Percentiles rank a stretch among this genome's conserved stretches.
Conservation (phyloP, 2,113 vertebrate species). For the Entelurus aequoreus region DNA sequence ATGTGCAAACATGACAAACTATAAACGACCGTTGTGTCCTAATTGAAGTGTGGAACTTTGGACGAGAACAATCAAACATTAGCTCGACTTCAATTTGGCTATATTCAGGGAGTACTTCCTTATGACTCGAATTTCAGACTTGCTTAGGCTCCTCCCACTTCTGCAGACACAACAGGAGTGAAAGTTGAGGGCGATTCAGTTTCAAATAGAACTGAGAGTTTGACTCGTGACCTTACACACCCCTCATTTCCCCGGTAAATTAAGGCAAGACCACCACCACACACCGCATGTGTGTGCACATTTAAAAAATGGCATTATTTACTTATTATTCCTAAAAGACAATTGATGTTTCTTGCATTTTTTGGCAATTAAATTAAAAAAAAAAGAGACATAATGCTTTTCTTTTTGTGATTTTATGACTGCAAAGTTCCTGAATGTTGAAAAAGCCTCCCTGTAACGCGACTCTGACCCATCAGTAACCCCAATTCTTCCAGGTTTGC, state of each 20-base stretch:
- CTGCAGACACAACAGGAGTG: conserved; percentile 9
- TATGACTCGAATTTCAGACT: neutral
- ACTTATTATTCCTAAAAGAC: neutral
- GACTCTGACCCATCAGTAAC: conserved; percentile 39
- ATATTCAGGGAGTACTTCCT: neutral
- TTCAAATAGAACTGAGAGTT: conserved; percentile 33
- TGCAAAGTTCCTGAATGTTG: neutral
- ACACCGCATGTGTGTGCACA: neutral
- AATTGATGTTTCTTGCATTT: neutral
- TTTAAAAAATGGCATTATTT: neutral
- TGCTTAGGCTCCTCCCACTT: neutral
- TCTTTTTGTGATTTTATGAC: neutral
- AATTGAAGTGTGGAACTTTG: neutral
- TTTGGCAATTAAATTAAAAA: neutral
- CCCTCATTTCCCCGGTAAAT: conserved; percentile 18
- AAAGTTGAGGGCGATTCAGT: neutral
- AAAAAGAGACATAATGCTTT: neutral
- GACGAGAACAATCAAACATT: neutral
- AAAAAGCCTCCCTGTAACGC: conserved; percentile 5
- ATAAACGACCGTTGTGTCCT: too few relatives aligned
- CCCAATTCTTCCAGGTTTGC: conserved; percentile 1
- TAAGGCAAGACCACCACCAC: conserved; percentile 14
- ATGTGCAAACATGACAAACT: too few relatives aligned
- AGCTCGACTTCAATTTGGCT: neutral
- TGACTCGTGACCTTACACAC: conserved; percentile 31